Evolutionary conservation across 2,888 invertebrate species (phyloP), one percentile per base, ranked within the genome.

Genomic region (Eristalis arbustorum): DNA sequence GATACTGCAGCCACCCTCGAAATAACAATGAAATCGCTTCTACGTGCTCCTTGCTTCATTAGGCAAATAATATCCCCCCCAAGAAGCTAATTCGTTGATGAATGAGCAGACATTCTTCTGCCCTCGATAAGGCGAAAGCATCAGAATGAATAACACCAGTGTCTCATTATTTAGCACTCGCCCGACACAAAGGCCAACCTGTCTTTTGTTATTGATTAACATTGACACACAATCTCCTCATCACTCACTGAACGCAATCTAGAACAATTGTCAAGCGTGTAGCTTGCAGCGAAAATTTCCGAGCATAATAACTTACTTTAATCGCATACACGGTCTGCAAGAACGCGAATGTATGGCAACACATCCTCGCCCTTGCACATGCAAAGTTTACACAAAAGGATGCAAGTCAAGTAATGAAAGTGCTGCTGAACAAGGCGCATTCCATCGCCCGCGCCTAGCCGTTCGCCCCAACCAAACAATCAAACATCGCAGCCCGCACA

Each of bases 361-460:
- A 6, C 42, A n/a, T 42, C 18, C 5, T 5, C n/a, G 31, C 25
- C 56, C 68, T 59, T 67, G 67, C 61, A 42, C 28, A 37, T 49
- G 34, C 73, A 49, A 74, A 64, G 37, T 66, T 67, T 67, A 28
- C 66, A 67, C 28, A 73, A 79, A 28, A 34, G 67, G 62, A 25
- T 56, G 23, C 10, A 49, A 42, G 31, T 59, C 68, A 67, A 78
- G 77, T 77, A 78, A 83, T 83, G 77, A 78, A 77, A 77, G 42
- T 82, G 68, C 69, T 14, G 25, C 49, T 3, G 59, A 34, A 34
- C n/a, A 61, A 28, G 73, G 34, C 34, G 28, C 49, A 13, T 37
- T 37, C 11, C 25, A 40, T 71, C 31, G 34, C 22, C 31, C 25
- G 25, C 25, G 25, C 25, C 42, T n/a, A 10, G 22, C 37, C 8